Conservation (phyloP, 2,797 vertebrate species). For the Nasua narica region DNA sequence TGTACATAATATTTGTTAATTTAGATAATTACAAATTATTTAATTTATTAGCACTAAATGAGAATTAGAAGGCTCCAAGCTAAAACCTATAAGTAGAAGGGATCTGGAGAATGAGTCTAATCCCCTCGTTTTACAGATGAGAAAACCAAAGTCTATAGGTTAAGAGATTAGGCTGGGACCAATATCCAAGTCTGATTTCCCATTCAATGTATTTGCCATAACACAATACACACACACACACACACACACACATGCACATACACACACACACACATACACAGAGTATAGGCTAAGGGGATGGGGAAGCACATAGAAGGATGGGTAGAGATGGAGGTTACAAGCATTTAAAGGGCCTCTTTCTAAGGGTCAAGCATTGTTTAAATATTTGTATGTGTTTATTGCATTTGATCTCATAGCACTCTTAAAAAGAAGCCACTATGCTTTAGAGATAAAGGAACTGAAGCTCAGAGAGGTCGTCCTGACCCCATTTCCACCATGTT, state of each 20-base stretch:
- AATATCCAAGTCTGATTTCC: not conserved
- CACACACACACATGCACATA: not conserved
- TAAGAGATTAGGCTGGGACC: not conserved
- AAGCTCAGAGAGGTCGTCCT: not conserved
- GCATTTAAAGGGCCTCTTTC: not conserved
- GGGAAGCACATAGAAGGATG: not conserved
- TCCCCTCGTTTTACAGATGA: not conserved
- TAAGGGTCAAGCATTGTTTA: not conserved
- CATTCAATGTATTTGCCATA: not conserved
- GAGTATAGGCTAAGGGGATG: not conserved
- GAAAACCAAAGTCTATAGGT: not conserved
- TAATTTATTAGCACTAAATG: not conserved
- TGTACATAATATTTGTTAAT: not conserved
- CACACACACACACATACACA: not conserved
- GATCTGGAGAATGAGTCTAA: not conserved
- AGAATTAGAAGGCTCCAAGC: constrained; percentile 3
- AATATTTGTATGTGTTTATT: not conserved
- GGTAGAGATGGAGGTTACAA: not conserved
- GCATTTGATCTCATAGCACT: not conserved
- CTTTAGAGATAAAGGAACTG: not conserved
- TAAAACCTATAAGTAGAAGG: not conserved
- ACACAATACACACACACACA: not conserved
- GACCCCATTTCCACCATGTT: not conserved
- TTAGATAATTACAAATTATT: not conserved
- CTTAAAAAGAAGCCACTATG: not conserved